Evolutionary conservation across 53 echinoderm and acorn worm genomes (phyloP), one percentile per base, ranked within the genome.

Genomic region (Echinarachnius parma): DNA sequence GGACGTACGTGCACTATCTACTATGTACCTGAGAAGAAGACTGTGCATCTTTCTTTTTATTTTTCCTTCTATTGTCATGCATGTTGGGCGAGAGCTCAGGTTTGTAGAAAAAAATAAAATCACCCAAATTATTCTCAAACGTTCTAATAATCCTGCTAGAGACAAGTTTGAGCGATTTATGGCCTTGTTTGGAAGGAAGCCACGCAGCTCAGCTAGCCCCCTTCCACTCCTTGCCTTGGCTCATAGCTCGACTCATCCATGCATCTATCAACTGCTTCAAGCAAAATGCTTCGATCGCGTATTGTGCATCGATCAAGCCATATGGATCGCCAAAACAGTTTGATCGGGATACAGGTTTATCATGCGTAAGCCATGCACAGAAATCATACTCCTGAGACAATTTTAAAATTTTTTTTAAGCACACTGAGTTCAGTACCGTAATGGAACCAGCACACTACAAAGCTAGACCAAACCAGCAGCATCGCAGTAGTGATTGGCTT

Each of bases 1-100:
- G 70, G 70, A 69, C 70, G 70, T 53, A 53, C 70, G 70, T 53
- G 70, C 70, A 69, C 70, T 53, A 53, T 69, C 70, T 46, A 69
- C 35, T 69, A n/a, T 69, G 70, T 69, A 69, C 66, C 66, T 69
- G 70, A 53, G 70, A 50, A 53, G 70, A 50, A 69, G 70, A 69
- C 70, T 11, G 70, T 69, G 70, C 70, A 66, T 66, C 28, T 66
- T 49, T 66, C 47, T 66, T 39, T 62, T 62, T 61, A n/a, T n/a
- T 39, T 39, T 39, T 39, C 42, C 42, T 39, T 39, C 13, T 39
- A 9, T 66, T 66, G 66, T 66, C 70, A 25, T 69, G 34, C 70
- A 33, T 69, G 53, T 69, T 69, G 70, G 53, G 70, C 70, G 37
- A 69, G 70, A 53, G 70, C 70, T 69, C 53, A 23, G 30, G 48